Evolutionary conservation across 2,113 vertebrate genomes (phyloP), one percentile per base, ranked within the genome.

Genomic region (Xerus inauris): DNA sequence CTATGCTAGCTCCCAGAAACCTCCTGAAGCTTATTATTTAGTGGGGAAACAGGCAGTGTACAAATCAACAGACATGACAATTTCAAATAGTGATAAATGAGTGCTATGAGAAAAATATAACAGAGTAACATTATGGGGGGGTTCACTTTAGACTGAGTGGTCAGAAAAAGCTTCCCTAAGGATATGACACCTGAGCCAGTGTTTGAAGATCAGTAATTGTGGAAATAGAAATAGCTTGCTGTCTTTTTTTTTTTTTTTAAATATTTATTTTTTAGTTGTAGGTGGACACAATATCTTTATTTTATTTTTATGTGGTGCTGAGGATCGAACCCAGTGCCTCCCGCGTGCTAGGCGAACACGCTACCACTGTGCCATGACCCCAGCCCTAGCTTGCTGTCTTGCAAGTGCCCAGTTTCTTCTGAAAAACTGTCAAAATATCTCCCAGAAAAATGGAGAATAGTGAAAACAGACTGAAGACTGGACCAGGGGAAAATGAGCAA

Each of bases 221-320:
- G 64, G 57, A 94, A 87, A 94, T 75, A 92, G 57, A 83, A 97
- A 77, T 57, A 96, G 42, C 72, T 89, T 95, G 72, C 76, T 97
- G 32, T 87, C 32, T 93, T 81, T n/a, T n/a, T n/a, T n/a, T n/a
- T n/a, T n/a, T n/a, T n/a, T n/a, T n/a, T n/a, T n/a, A n/a, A n/a
- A n/a, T n/a, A n/a, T n/a, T n/a, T n/a, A n/a, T n/a, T n/a, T n/a
- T n/a, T n/a, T n/a, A n/a, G n/a, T n/a, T n/a, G n/a, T n/a, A n/a
- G n/a, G n/a, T n/a, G n/a, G n/a, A n/a, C n/a, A n/a, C n/a, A n/a
- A n/a, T n/a, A n/a, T n/a, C n/a, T n/a, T n/a, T n/a, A n/a, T n/a
- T n/a, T n/a, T n/a, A n/a, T n/a, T n/a, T n/a, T n/a, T n/a, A n/a
- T n/a, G n/a, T n/a, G n/a, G n/a, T n/a, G n/a, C n/a, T n/a, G n/a